These are phyloP conservation scores for Panopea generosa DNA, from an alignment of 2,888 invertebrate species.

Conservation along the genomic window DNA sequence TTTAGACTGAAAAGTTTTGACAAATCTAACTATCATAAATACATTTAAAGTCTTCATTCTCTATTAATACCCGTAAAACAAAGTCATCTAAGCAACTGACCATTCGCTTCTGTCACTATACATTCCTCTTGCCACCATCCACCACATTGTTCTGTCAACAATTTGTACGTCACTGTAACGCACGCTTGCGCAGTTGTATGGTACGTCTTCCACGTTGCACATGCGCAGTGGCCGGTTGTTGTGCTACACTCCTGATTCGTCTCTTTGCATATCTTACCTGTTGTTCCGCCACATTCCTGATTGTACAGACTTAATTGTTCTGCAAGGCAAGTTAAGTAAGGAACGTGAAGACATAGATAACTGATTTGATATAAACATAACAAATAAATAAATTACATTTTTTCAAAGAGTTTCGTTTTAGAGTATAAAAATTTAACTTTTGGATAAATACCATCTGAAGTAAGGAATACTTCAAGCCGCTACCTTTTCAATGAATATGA, in stretches of 20 bases:
- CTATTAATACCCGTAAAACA: too few relatives aligned
- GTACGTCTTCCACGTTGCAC: slow-evolving; percentile 43
- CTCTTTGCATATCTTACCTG: slow-evolving; percentile 27
- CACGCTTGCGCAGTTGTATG: slow-evolving; percentile 23
- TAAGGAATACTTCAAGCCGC: too few relatives aligned
- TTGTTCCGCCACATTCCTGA: slow-evolving; percentile 31
- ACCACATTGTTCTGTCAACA: slow-evolving; percentile 41
- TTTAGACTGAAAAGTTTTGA: too few relatives aligned
- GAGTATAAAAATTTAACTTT: too few relatives aligned
- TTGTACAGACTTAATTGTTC: slow-evolving; percentile 19
- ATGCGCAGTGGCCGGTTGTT: slow-evolving; percentile 14
- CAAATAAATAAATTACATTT: too few relatives aligned
- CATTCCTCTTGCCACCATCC: slow-evolving; percentile 22
- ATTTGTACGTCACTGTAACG: slow-evolving; percentile 14
- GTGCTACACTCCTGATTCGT: slow-evolving; percentile 36
- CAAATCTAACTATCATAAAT: too few relatives aligned
- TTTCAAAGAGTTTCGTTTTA: too few relatives aligned
- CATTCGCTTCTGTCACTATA: not conserved
- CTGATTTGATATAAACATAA: too few relatives aligned
- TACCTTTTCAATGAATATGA: too few relatives aligned
- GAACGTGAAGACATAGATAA: not conserved
- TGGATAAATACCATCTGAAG: too few relatives aligned
- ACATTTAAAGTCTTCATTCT: too few relatives aligned
- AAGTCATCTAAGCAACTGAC: too few relatives aligned
- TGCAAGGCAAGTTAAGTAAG: slow-evolving; percentile 3